A percentile compares a stretch with the other conserved stretches of the same genome.
phyloP scores from a whole-genome alignment of 2,888 invertebrate species.

The Mesochorus sp. region DNA sequence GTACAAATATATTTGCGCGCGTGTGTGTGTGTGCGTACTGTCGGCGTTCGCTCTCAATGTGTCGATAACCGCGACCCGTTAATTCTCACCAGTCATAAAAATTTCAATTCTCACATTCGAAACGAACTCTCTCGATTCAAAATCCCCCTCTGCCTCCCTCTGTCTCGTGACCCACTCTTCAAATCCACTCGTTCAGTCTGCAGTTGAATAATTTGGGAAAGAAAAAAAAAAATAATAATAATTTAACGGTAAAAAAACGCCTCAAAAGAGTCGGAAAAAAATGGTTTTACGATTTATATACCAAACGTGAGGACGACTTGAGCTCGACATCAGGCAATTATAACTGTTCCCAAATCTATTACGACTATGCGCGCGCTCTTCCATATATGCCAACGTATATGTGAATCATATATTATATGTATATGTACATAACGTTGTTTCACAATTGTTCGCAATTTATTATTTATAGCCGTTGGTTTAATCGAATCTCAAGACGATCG shows the following conservation, averaged over 20 bases:
- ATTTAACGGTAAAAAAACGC: not conserved
- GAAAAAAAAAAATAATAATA: not conserved
- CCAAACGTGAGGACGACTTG: not conserved
- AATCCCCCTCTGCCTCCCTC: not conserved
- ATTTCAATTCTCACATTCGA: constrained; percentile 45
- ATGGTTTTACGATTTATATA: not conserved
- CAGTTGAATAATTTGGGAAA: constrained; percentile 32
- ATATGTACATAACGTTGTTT: constrained; percentile 11
- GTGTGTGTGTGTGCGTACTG: constrained; percentile 29
- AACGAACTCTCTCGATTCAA: constrained; percentile 30
- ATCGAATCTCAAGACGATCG: constrained; percentile 33
- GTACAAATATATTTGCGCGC: constrained; percentile 9
- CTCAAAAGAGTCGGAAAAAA: not conserved
- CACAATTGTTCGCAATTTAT: constrained; percentile 27
- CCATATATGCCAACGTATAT: too few relatives aligned
- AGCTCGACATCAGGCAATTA: constrained; percentile 15
- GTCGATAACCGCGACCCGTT: constrained; percentile 58
- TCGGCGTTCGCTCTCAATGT: constrained; percentile 41
- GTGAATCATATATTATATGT: not conserved
- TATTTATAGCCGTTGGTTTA: constrained; percentile 17
- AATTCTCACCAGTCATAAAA: constrained; percentile 52
- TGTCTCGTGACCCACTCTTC: not conserved
- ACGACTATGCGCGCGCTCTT: not conserved
- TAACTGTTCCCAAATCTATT: constrained; percentile 32
- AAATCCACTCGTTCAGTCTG: not conserved